Evolutionary conservation across 2,888 invertebrate genomes (phyloP).

Genomic region (Nemurella pictetii): DNA sequence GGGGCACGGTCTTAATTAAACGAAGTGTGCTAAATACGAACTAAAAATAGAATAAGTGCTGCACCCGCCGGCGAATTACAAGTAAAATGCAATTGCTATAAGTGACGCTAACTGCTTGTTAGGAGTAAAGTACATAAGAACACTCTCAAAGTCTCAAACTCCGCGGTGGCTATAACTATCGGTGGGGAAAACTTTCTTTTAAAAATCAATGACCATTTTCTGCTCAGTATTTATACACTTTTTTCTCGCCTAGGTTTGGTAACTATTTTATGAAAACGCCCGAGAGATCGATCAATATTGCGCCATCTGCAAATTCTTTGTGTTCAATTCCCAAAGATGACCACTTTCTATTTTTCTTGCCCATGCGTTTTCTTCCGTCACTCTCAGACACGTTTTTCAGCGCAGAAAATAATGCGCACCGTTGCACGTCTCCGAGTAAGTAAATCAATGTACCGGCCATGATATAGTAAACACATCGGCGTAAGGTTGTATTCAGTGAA

Average conservation of each 20-base stretch:
- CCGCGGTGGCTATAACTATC: not conserved
- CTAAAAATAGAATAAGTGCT: too few species aligned
- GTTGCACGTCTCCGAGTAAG: too few species aligned
- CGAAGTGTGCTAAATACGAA: too few species aligned
- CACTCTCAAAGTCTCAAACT: too few species aligned
- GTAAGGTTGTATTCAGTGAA: too few species aligned
- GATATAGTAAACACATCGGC: too few species aligned
- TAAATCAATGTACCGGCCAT: not conserved
- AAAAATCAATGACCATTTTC: not conserved
- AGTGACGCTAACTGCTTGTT: too few species aligned
- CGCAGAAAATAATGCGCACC: not conserved
- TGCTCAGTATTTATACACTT: not conserved
- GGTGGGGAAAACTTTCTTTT: not conserved
- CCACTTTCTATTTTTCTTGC: not conserved
- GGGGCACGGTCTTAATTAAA: too few species aligned
- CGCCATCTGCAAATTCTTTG: not conserved
- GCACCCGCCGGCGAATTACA: too few species aligned
- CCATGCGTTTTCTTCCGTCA: not conserved
- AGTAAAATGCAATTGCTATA: too few species aligned
- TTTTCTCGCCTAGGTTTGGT: not conserved
- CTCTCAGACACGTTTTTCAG: not conserved
- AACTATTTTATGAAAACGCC: not conserved
- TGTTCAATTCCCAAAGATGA: not conserved
- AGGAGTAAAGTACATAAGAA: too few species aligned
- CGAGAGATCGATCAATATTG: not conserved